Evolutionary conservation across 2,113 vertebrate genomes (phyloP).

Genomic region (Prinia subflava): DNA sequence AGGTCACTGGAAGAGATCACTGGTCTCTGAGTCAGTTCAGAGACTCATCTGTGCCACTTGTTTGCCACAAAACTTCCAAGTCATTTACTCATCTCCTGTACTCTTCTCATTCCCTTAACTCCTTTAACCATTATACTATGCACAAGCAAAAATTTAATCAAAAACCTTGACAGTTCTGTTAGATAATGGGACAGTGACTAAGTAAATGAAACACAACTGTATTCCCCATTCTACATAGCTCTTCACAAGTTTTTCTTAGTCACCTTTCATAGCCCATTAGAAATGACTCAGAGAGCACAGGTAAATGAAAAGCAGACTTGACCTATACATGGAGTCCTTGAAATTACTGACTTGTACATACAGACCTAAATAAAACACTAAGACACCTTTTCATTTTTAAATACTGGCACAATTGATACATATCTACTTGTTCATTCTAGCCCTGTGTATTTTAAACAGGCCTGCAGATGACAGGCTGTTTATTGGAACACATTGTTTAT

Average conservation of each 20-base stretch:
- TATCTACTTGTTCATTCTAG: not conserved
- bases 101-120: not conserved
- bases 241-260: not conserved
- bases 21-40: not conserved
- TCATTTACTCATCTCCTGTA: not conserved
- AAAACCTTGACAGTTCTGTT: not conserved
- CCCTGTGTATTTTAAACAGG: not conserved
- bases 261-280: not conserved
- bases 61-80: not conserved
- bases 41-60: not conserved
- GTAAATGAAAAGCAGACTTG: not conserved
- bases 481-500: not conserved
- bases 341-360: not conserved
- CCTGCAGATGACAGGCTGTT: not conserved
- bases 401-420: not conserved
- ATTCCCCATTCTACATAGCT: not conserved
- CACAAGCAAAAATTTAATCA: not conserved
- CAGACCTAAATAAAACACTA: not conserved
- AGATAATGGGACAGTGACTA: not conserved
- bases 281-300: not conserved
- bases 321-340: not conserved
- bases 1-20: not conserved
- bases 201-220: not conserved
- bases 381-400: not conserved
- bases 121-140: accelerated